These are phyloP conservation scores for Chloroceryle aenea DNA, from an alignment of 2,113 vertebrate species.

Conservation along the genomic window DNA sequence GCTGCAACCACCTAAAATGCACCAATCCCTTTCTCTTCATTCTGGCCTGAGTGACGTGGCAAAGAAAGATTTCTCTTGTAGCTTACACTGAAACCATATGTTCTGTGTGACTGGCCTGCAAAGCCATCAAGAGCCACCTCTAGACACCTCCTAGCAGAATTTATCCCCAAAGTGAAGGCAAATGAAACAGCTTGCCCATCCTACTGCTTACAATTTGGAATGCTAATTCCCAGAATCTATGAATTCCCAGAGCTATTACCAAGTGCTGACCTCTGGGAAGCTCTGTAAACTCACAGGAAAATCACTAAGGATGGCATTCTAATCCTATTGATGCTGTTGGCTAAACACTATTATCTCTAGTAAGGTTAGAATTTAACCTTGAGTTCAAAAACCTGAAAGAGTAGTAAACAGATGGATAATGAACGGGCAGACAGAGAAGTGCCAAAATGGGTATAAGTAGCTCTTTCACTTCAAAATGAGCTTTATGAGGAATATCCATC, in stretches of 20 bases:
- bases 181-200: background rate
- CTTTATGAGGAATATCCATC: background rate
- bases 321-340: background rate
- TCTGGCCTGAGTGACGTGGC: background rate
- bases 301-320: background rate
- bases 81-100: background rate
- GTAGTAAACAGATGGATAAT: background rate
- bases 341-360: background rate
- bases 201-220: background rate
- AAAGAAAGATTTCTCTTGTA: background rate
- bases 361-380: background rate
- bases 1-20: background rate
- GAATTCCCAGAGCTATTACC: background rate
- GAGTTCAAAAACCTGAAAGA: slow-evolving; percentile 1
- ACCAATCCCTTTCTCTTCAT: background rate
- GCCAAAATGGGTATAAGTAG: background rate
- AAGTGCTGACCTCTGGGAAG: background rate
- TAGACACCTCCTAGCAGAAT: background rate
- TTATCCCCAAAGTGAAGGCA: background rate
- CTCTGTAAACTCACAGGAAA: background rate
- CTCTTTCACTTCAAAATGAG: background rate
- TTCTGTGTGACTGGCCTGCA: accelerated
- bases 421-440: background rate
- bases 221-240: background rate
- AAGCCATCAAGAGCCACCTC: background rate